Evolutionary conservation across 2,888 invertebrate genomes (phyloP), one percentile per base, ranked within the genome.

Genomic region (Opisthograptis luteolata): DNA sequence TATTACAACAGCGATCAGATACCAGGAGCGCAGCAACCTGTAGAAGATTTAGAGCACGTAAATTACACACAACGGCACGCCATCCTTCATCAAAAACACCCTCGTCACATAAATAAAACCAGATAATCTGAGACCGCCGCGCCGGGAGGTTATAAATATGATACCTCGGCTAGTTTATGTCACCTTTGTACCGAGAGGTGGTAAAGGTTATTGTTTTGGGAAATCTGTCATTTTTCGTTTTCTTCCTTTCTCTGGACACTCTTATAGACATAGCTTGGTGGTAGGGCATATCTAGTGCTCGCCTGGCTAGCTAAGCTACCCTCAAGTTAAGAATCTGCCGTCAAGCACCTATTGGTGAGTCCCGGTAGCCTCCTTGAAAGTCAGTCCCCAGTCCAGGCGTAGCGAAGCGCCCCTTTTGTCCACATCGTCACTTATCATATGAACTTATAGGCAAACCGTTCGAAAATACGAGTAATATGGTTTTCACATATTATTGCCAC

Each of bases 21-120:
- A 76, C 73, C 62, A 70, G 76, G 68, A 62, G 56, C 68, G 64
- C 64, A 74, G 64, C 62, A 70, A 63, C 58, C 66, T 65, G 64
- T 57, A 58, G 67, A 60, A 69, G 72, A 68, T 71, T 71, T 68
- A 62, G 66, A 60, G 66, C 66, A 62, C 66, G 68, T 76, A 79
- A 77, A 78, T 84, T 69, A 76, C 71, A 77, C 66, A 69, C 68
- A 73, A 70, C 66, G 69, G 60, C 64, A 67, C 67, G 74, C 69
- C 68, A 63, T 64, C 79, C 79, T 72, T 74, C 73, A 75, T 84
- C 77, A 78, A 76, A 70, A 58, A 69, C 70, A 82, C 84, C 84
- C 84, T 83, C 71, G 76, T 85, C 84, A 81, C 64, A 65, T 70
- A 76, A 68, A 73, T 76, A 74, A 72, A 64, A 69, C 68, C 68